Evolutionary conservation across 2,113 vertebrate genomes (phyloP).

Genomic region (Protomyctophum bolini): DNA sequence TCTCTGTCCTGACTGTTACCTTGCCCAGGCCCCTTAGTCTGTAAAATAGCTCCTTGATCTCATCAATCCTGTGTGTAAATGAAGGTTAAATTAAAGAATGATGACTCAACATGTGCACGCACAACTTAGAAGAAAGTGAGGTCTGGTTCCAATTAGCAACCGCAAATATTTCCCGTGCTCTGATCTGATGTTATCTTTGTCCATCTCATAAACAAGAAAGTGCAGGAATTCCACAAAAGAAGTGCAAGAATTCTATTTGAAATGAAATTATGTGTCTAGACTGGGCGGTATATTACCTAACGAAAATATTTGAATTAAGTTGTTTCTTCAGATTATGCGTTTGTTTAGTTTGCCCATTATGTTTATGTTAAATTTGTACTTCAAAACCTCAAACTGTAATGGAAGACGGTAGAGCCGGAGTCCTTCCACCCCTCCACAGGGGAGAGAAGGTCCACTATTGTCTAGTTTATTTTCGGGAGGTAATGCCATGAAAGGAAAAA

Average conservation of each 20-base stretch:
- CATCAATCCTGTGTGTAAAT: slow-evolving; percentile 23
- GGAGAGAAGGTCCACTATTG: slow-evolving; percentile 27
- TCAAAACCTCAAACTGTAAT: neutral
- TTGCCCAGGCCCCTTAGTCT: neutral
- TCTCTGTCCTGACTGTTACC: neutral
- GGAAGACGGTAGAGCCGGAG: neutral
- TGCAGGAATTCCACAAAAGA: slow-evolving; percentile 32
- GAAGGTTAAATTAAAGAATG: slow-evolving; percentile 20
- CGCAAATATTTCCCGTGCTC: slow-evolving; percentile 37
- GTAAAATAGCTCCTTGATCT: slow-evolving; percentile 23
- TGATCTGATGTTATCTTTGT: slow-evolving; percentile 45
- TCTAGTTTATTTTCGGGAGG: slow-evolving; percentile 42
- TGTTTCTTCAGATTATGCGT: too few species aligned
- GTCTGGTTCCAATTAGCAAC: slow-evolving; percentile 69
- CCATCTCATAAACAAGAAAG: slow-evolving; percentile 54
- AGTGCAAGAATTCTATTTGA: slow-evolving; percentile 39
- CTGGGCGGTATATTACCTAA: slow-evolving; percentile 32
- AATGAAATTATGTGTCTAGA: slow-evolving; percentile 41
- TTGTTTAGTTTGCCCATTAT: neutral
- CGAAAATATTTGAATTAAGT: neutral
- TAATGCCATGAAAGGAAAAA: slow-evolving; percentile 50
- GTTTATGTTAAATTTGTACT: neutral
- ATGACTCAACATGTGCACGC: slow-evolving; percentile 57
- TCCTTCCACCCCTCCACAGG: neutral
- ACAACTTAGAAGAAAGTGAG: slow-evolving; percentile 53